Base-by-base conservation (phyloP, 2,797 vertebrate genomes). In the Lithobates pipiens region DNA sequence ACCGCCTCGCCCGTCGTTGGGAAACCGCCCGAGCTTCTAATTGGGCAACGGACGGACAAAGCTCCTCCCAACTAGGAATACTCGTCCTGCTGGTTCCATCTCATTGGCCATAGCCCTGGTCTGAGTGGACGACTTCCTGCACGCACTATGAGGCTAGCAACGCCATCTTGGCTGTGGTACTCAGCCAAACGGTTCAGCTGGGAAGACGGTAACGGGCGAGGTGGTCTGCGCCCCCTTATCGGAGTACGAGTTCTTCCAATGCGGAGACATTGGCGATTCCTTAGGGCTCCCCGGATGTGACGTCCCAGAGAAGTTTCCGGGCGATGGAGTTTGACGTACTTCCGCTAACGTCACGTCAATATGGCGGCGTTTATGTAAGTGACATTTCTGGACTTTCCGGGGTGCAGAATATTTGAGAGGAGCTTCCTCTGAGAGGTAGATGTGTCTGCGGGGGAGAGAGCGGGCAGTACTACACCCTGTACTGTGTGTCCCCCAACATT, bases 311-410 rank as follows among this genome's bases (percentile, higher is more conserved):
- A 50, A 29, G 23, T 9, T 3, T n/a, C 65, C 46, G 25, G 42
- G 39, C 39, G 9, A 9, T 39, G 39, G 8, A 36, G 5, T 36
- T 0, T 5, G 34, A 36, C 34, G 34, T 36, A 36, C 34, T 15
- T 32, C 72, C 46, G 25, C 29, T 81, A 44, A 85, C 61, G 84
- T 80, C 15, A 18, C 10, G 11, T 27, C 23, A 86, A 83, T 72
- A 86, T 86, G 85, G 85, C 85, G 57, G 80, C 85, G 80, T 76
- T 76, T 80, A 57, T 67, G 18, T 9, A 9, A 61, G 69, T 83
- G 80, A 86, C 80, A 78, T 74, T 83, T 74, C 15, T 63, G 9
- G 27, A 6, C n/a, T 54, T 1, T 11, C 77, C 23, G 73, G 84
- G 0, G 23, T n/a, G 11, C 6, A 65, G 63, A 21, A 9, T 3